Evolutionary conservation across 2,113 vertebrate species (phyloP), one percentile per base, ranked within the genome.

Genomic region (Stomatorhinus ivindoensis): DNA sequence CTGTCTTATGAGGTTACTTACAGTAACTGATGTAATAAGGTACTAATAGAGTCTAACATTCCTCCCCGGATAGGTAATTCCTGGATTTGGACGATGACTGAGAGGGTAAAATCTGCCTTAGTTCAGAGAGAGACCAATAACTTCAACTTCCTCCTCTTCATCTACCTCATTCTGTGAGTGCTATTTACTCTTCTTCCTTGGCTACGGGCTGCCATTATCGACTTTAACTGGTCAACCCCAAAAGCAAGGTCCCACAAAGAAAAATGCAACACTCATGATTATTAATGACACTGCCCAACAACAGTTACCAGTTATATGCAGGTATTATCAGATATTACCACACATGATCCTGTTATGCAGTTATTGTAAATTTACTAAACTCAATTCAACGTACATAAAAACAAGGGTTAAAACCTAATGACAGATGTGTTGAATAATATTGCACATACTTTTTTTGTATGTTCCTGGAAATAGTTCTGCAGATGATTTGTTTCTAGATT

Each of bases 151-250:
- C 0, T 97, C 89, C 91, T 97, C 90, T 83, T 92, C 89, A 58
- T 96, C 91, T 97, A 95, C 88, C 27, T 97, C 31, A 48, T 96
- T 4, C 89, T 98, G 97, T 98, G 92, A 97, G 97, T 96, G 10
- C 50, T 10, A 24, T 10, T 83, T 27, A 35, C 19, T 53, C 21
- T 42, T n/a, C 24, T 3, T 50, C 48, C 31, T 83, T 27, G 4
- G 0, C 11, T 55, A 35, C 8, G 53, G 27, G 17, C 19, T 44
- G 39, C 27, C 27, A 42, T 50, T 11, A 39, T 9, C 6, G 15
- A 48, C n/a, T 53, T 46, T 19, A 35, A 47, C 27, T 50, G 31
- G 85, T 35, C 27, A 31, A 51, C 31, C 50, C 17, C 48, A 87
- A 53, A 39, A 53, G 9, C n/a, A 0, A 39, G 13, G 24, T 84